phyloP scores from a whole-genome alignment of 2,888 invertebrate species.

The Lucinisca nassula region DNA sequence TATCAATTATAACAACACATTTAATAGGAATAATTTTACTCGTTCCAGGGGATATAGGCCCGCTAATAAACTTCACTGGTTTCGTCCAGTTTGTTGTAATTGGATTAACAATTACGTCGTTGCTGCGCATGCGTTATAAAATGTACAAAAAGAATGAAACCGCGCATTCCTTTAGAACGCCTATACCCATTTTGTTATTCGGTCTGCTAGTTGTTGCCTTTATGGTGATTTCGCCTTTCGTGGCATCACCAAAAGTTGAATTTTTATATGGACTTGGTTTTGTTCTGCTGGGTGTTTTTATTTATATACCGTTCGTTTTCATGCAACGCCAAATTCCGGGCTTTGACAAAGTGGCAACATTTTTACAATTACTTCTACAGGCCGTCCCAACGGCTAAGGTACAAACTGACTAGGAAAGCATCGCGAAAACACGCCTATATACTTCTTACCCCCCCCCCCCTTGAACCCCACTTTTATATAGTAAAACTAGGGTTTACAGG shows the following conservation, averaged over 20 bases:
- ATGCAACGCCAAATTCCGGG: slow-evolving; percentile 50
- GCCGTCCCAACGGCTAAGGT: slow-evolving; percentile 35
- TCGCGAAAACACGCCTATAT: too few species aligned
- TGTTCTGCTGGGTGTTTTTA: slow-evolving; percentile 36
- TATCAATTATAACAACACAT: background rate
- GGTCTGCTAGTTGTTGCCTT: slow-evolving; percentile 48
- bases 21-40: slow-evolving; percentile 9
- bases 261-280: slow-evolving; percentile 62
- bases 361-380: slow-evolving; percentile 41
- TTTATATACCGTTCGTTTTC: slow-evolving; percentile 65
- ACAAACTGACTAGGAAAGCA: too few species aligned
- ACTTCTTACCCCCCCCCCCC: too few species aligned
- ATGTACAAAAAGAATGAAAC: slow-evolving; percentile 1
- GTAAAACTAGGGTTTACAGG: too few species aligned
- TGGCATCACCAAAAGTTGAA: slow-evolving; percentile 51
- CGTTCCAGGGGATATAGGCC: slow-evolving; percentile 17
- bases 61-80: slow-evolving; percentile 22
- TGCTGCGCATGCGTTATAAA: background rate
- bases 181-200: slow-evolving; percentile 49
- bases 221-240: slow-evolving; percentile 65
- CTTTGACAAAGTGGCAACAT: slow-evolving; percentile 14
- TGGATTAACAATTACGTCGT: background rate
- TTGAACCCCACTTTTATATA: too few species aligned
- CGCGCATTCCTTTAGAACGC: slow-evolving; percentile 32
- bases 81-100: background rate